A percentile compares a stretch with the other conserved stretches of the same genome.
These are phyloP conservation scores for Rhinatrema bivittatum DNA, from an alignment of 2,797 vertebrate genomes.

Conservation along the genomic window DNA sequence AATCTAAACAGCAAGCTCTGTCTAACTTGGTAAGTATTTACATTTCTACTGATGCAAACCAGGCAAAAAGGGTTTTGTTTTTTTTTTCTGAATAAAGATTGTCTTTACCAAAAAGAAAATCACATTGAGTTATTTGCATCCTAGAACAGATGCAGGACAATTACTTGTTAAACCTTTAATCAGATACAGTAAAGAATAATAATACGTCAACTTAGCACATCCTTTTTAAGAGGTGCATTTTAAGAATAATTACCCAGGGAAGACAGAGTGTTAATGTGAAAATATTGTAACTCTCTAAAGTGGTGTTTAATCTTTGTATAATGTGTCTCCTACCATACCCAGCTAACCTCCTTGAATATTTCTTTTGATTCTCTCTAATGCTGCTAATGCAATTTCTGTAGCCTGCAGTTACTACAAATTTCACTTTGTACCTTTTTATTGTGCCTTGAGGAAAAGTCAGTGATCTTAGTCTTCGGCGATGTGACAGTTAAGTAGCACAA, in stretches of 20 bases:
- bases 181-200: constrained; percentile 33
- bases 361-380: constrained; percentile 47
- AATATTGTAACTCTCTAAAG: constrained; percentile 54
- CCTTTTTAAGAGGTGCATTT: constrained; percentile 61
- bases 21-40: constrained; percentile 61
- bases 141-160: constrained; percentile 40
- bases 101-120: constrained; percentile 20
- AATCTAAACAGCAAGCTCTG: constrained; percentile 70
- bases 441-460: constrained; percentile 46
- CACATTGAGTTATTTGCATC: constrained; percentile 13
- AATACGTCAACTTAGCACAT: constrained; percentile 42
- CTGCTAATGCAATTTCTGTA: constrained; percentile 52
- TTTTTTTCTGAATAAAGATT: constrained; percentile 14
- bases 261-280: constrained; percentile 53
- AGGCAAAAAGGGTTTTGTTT: not conserved
- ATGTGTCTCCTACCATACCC: constrained; percentile 40
- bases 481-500: constrained; percentile 19
- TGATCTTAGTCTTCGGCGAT: constrained; percentile 5
- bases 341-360: constrained; percentile 45
- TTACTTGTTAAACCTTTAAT: constrained; percentile 56
- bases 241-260: constrained; percentile 50
- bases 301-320: constrained; percentile 57
- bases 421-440: constrained; percentile 32
- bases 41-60: not conserved
- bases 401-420: constrained; percentile 49